Evolutionary conservation across 30 jellyfish, hydroid and myxozoan genomes (phyloP), one percentile per base, ranked within the genome.

Genomic region (Aurelia sp.): DNA sequence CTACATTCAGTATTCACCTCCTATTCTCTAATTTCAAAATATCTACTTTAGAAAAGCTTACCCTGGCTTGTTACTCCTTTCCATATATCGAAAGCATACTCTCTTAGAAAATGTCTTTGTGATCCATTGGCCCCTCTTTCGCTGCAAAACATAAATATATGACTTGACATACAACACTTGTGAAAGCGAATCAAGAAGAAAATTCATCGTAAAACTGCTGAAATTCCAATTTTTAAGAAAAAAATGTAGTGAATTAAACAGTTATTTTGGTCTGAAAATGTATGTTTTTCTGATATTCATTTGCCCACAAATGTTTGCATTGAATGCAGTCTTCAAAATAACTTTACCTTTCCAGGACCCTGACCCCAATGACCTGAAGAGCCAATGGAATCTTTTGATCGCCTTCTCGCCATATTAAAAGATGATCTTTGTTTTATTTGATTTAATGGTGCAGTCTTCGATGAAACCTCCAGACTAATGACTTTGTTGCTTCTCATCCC

Each of bases 71-170:
- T 41, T 44, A 2, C 19, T 33, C 16, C 71, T 52, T 76, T 73
- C 87, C 17, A 82, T 55, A 75, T 22, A 90, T 63, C 77, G 81
- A 74, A 81, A 51, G 81, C 97, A 90, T 74, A 81, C 97, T 60
- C 93, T 59, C 48, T 90, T 76, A 30, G 51, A 50, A 90, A 90
- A 90, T 6, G 80, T 84, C 21, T 58, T 19, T 13, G 41, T 63
- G 33, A 86, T 86, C 95, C 95, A 86, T 61, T 63, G 50, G 38
- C 58, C 67, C 18, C 73, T 65, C 38, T 47, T 61, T 13, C 30
- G 30, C 87, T 59, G 33, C 33, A 27, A 27, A 27, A 27, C 33
- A 27, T 27, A 27, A 27, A 27, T 0, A 27, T 27, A 27, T 27
- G 33, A 27, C 33, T 27, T 27, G 33, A 27, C 2, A 27, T 2